Percentiles rank a stretch among this genome's conserved stretches.
Evolutionary conservation across 2,113 vertebrate species (phyloP).

Genomic region (Myiozetetes cayanensis): DNA sequence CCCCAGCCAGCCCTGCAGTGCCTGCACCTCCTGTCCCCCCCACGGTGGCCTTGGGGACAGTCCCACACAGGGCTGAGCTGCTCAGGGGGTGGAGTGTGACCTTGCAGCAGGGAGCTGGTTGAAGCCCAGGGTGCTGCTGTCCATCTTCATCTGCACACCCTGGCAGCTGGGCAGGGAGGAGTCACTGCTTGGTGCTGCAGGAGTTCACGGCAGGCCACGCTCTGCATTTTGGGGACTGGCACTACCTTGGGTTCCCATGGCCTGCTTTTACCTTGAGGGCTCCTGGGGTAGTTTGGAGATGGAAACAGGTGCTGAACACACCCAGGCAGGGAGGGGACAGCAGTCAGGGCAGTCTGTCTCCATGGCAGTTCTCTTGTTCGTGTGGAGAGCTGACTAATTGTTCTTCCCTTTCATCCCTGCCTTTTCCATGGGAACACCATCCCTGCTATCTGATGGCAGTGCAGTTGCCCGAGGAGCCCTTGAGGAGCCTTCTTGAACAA

Average conservation of each 20-base stretch:
- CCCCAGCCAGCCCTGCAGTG: neutral
- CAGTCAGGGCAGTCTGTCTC: neutral
- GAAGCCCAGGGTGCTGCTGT: neutral
- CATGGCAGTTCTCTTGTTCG: neutral
- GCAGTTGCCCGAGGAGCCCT: neutral
- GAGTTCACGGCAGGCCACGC: fast-evolving
- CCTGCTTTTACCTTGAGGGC: neutral
- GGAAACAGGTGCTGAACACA: neutral
- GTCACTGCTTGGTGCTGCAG: neutral
- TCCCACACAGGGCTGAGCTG: neutral
- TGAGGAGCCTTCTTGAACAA: neutral
- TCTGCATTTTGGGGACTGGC: fast-evolving
- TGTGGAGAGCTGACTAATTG: neutral
- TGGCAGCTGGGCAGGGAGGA: neutral
- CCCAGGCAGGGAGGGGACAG: neutral
- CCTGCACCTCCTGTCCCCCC: neutral
- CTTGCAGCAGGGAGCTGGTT: neutral
- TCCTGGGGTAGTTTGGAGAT: neutral
- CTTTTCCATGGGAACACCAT: neutral
- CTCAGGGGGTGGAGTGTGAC: neutral
- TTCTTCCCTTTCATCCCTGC: neutral
- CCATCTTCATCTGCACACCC: neutral
- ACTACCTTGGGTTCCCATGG: neutral
- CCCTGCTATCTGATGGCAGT: neutral
- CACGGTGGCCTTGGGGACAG: neutral